Evolutionary conservation across 2,888 invertebrate genomes (phyloP).

Genomic region (Lasioglossum marginatum): DNA sequence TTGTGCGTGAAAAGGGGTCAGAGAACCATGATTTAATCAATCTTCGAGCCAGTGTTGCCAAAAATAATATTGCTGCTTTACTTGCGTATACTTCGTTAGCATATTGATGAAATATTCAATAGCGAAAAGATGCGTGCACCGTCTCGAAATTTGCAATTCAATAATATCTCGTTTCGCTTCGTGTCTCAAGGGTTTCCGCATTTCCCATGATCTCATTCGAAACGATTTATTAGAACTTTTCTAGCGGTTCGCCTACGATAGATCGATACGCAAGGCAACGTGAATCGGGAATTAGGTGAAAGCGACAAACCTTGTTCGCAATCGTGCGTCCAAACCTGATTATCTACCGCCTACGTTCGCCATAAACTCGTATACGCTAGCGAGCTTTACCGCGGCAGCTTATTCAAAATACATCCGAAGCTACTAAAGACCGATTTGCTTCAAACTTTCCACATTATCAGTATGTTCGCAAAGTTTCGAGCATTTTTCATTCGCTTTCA

Average conservation of each 20-base stretch:
- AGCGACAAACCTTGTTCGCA: neutral
- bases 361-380: neutral
- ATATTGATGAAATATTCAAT: conserved; percentile 14
- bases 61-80: conserved; percentile 7
- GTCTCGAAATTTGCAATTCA: conserved; percentile 12
- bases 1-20: neutral
- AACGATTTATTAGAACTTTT: neutral
- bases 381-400: neutral
- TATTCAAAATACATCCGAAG: neutral
- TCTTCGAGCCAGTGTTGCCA: neutral
- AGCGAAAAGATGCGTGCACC: neutral
- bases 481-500: neutral
- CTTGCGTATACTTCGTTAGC: neutral
- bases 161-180: neutral
- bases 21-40: neutral
- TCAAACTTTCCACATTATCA: neutral
- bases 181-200: neutral
- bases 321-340: neutral
- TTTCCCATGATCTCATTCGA: neutral
- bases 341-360: neutral
- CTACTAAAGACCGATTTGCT: neutral
- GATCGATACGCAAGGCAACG: neutral
- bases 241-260: neutral
- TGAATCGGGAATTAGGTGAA: neutral
- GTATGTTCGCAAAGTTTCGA: neutral